phyloP scores from a whole-genome alignment of 2,797 vertebrate species.

The Melanotaenia maccullochi region DNA sequence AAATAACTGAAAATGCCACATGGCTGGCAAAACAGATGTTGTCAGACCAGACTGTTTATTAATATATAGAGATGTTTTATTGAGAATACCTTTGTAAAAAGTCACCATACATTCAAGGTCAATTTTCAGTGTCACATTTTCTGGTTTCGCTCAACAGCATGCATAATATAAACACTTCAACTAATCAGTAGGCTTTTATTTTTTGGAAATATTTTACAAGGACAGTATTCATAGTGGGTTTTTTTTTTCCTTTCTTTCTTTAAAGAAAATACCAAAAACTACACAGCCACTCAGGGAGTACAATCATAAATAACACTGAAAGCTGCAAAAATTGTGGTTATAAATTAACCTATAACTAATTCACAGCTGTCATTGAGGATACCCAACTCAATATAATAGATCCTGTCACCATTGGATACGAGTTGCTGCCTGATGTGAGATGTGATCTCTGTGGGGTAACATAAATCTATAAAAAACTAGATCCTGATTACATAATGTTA shows the following conservation, averaged over 20 bases:
- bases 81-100: conserved; percentile 88
- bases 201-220: conserved; percentile 78
- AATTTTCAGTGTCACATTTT: conserved; percentile 82
- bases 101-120: conserved; percentile 89
- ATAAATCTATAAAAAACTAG: background rate
- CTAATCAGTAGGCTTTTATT: conserved; percentile 70
- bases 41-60: conserved; percentile 85
- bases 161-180: conserved; percentile 83
- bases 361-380: conserved; percentile 65
- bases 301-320: conserved; percentile 76
- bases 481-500: background rate
- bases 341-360: conserved; percentile 56
- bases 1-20: conserved; percentile 44
- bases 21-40: conserved; percentile 75
- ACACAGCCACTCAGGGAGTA: conserved; percentile 80
- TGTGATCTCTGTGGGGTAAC: background rate
- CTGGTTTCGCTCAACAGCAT: conserved; percentile 84
- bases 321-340: conserved; percentile 65
- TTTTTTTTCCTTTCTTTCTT: conserved; percentile 26
- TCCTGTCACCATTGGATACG: background rate
- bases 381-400: conserved; percentile 42
- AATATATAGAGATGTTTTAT: conserved; percentile 89
- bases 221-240: conserved; percentile 59
- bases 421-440: conserved; percentile 3
- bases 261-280: conserved; percentile 70